Base-by-base conservation (phyloP, 2,888 invertebrate species). In the Myopa tessellatipennis region DNA sequence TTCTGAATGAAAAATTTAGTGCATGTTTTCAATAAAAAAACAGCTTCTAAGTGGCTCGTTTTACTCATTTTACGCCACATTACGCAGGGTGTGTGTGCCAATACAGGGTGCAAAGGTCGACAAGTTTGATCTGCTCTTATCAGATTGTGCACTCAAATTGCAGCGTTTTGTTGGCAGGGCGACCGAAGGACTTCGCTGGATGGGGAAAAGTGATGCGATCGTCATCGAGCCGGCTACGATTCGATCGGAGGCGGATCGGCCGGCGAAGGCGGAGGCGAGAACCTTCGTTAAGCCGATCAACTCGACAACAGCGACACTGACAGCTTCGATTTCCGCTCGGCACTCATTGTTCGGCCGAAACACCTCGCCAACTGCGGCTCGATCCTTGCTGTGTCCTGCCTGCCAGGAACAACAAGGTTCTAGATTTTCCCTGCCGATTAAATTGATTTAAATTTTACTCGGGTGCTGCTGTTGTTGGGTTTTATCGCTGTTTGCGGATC, bases 341-440 rank as follows among this genome's bases (percentile, higher is more conserved):
- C 55, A 12, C 68, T 60, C 18, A 26, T 14, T 36, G 36, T 14
- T 34, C 34, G 36, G 5, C 34, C 34, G 36, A 65, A 69, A 52
- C 12, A 70, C 12, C 36, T 55, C 5, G 14, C 12, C 6, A n/a
- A n/a, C 18, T n/a, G 18, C n/a, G 8, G 6, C 40, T n/a, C 34
- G 58, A 36, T 52, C 58, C 50, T 55, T 16, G 38, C 10, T 16
- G 73, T 38, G 73, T 40, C 34, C 75, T 60, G 68, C 75, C 75
- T 75, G 52, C 69, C 68, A 75, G 68, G 45, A 75, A 75, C 52
- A 4, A 45, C 45, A 10, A 10, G 7, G 45, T 69, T 69, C 75
- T 75, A 75, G 75, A 75, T 75, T 60, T 75, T 14, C 70, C 50
- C 26, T 3, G 7, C 63, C 69, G 75, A 75, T 75, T 60, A 74